Evolutionary conservation across 1,140 invertebrate species (phyloP), one percentile per base, ranked within the genome.

Genomic region (Ips typographus): DNA sequence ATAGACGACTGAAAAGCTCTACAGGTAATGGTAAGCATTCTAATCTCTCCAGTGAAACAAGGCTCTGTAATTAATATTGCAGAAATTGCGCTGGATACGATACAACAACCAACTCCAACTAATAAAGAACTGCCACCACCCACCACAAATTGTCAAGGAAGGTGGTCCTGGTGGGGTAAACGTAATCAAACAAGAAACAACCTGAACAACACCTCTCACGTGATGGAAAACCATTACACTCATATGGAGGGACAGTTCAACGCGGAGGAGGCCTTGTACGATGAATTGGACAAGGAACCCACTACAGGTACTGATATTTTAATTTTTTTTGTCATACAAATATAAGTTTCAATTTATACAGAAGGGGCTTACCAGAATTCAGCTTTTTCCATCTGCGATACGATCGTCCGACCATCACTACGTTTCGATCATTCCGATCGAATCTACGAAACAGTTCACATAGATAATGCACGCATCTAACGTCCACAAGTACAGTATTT

Each of bases 161-260:
- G 88, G 4, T 89, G 87, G 87, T 87, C 87, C 5, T 89, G 87
- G 87, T 83, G 86, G 38, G 84, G 84, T 7, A 81, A 86, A 65
- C 81, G 86, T 6, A 61, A 74, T 4, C 37, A 44, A n/a, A 80
- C 81, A 1, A 78, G 77, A 3, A 78, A 81, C 1, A 83, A 84
- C 71, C 77, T 84, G 68, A 79, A 83, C 44, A 78, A 79, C 2
- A 3, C 78, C 80, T 4, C 80, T 79, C 6, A 86, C 85, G 1
- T 86, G 85, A 64, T 64, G 6, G 87, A 88, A 77, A 90, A 90
- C 75, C 88, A 90, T 76, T 90, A 90, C 75, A 90, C 88, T 4
- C 87, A 88, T 75, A 86, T 89, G 85, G 87, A 89, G 63, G 87
- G 88, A 58, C 60, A 70, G 42, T 85, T 85, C 68, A 82, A 83